Evolutionary conservation across 2,888 invertebrate species (phyloP).

Genomic region (Mycogona germanica): DNA sequence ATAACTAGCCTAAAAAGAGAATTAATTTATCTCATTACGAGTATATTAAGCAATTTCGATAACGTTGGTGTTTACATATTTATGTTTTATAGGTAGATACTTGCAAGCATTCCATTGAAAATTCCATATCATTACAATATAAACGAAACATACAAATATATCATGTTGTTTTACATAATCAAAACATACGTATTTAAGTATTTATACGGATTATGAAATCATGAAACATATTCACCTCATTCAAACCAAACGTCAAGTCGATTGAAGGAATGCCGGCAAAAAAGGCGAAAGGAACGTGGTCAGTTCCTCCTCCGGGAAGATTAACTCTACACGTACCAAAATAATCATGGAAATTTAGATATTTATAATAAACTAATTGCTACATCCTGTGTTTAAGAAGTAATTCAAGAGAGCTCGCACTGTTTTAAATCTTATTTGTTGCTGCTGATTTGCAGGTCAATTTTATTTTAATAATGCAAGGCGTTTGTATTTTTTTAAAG

Average conservation of each 20-base stretch:
- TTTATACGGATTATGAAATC: no score
- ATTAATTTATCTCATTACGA: no score
- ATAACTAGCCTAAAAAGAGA: not conserved
- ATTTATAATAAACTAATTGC: not conserved
- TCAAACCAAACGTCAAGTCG: constrained; percentile 25
- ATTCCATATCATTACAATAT: no score
- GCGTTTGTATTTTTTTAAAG: no score
- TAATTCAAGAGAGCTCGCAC: not conserved
- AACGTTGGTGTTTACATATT: no score
- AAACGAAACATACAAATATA: no score
- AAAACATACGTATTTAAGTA: no score
- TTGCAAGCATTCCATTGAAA: no score
- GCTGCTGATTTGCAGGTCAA: not conserved
- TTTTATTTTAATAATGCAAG: not conserved
- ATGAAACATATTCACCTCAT: not conserved
- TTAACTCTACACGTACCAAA: not conserved
- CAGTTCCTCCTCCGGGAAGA: constrained; percentile 25
- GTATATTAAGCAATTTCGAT: no score
- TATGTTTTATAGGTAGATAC: no score
- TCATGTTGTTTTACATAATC: no score
- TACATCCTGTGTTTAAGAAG: not conserved
- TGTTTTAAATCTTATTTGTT: not conserved
- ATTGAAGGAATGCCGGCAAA: constrained; percentile 33
- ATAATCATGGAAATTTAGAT: not conserved
- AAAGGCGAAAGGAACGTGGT: constrained; percentile 35